Evolutionary conservation across 2,113 vertebrate species (phyloP), one percentile per base, ranked within the genome.

Genomic region (Noctilio leporinus): DNA sequence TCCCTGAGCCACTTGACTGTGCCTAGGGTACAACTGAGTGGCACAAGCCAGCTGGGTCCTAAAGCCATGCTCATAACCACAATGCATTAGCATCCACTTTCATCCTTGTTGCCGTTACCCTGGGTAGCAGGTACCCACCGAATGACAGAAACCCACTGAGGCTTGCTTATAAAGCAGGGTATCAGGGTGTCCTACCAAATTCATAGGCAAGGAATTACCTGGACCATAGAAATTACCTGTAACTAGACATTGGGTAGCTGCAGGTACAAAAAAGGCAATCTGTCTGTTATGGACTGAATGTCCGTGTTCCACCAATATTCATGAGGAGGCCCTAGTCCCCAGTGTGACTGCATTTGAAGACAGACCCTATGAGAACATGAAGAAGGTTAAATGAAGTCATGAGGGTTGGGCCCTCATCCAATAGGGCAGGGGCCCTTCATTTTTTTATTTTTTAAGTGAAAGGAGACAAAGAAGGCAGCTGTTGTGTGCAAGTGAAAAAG

Each of bases 21-120:
- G 8, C n/a, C 38, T 7, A 72, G n/a, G 4, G 15, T 55, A 47
- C 17, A 82, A 22, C 1, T 9, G 45, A 72, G 22, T 38, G 30
- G 30, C 64, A 72, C 28, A 85, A 85, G 70, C 43, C 20, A 26
- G 19, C 1, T 28, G 65, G 59, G 30, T 55, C 38, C 75, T 22
- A 72, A 38, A 65, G 57, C 22, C 51, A 7, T 55, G 67, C 51
- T 70, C 62, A 65, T 47, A 24, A 20, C 35, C 8, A 43, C 75
- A 1, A 3, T 19, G n/a, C 26, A 55, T 35, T 17, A 17, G 24
- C 4, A 2, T 17, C 12, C 0, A 65, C 51, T 43, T n/a, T 19
- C 77, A 51, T 4, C 35, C 38, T 51, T 59, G 43, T 84, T 26
- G 24, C 35, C 73, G 33, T 70, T n/a, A 38, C 33, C 33, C 10